These are phyloP conservation scores for Amblyopsis rosae DNA, from an alignment of 2,113 vertebrate genomes.

Conservation along the genomic window DNA sequence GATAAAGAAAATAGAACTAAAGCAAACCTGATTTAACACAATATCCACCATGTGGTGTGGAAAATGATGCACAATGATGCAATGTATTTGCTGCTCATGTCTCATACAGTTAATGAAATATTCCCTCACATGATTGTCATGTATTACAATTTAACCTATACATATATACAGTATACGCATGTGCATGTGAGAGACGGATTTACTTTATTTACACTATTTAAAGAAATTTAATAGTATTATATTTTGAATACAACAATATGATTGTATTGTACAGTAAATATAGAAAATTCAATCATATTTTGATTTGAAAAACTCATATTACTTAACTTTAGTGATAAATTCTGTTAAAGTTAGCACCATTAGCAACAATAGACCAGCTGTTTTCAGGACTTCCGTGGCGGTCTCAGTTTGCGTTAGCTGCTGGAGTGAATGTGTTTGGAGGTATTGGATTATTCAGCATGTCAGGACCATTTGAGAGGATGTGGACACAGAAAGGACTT, in stretches of 20 bases:
- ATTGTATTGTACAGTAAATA: neutral
- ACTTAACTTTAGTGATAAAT: neutral
- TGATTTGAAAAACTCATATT: too few species aligned
- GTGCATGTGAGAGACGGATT: too few species aligned
- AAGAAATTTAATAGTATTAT: too few species aligned
- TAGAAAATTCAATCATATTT: too few species aligned
- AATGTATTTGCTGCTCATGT: neutral
- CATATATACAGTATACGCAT: neutral
- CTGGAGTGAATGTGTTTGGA: conserved; percentile 52
- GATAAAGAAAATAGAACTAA: conserved; percentile 3
- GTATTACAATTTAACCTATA: too few species aligned
- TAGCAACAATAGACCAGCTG: conserved; percentile 15
- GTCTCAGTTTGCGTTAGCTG: conserved; percentile 31
- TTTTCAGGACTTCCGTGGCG: neutral
- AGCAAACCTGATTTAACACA: neutral
- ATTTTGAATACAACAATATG: neutral
- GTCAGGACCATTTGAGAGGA: conserved; percentile 62
- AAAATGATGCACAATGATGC: neutral
- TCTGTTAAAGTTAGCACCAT: conserved; percentile 28
- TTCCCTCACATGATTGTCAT: too few species aligned
- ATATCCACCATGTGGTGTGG: neutral
- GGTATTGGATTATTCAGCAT: conserved; percentile 67
- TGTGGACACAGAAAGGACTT: conserved; percentile 50
- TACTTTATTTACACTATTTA: too few species aligned
- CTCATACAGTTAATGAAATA: too few species aligned